Base-by-base conservation (phyloP, 2,113 vertebrate genomes). In the Saimiri boliviensis region DNA sequence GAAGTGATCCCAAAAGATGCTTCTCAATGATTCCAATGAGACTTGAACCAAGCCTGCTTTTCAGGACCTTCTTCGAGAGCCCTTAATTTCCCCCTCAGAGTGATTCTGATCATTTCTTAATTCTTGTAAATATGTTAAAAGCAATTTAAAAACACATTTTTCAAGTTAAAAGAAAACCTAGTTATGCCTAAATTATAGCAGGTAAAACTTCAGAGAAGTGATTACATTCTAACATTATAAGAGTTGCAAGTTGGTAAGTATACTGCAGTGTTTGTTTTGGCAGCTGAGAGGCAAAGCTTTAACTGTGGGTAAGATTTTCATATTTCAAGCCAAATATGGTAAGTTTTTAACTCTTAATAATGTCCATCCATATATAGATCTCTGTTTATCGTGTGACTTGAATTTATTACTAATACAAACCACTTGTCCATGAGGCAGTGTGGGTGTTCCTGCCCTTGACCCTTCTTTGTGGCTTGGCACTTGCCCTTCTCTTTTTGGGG, bases 281-380 rank as follows among this genome's bases (percentile, higher is more conserved):
- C 97, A 97, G 81, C 71, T 66, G 42, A 82, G 66, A 73, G 52
- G 91, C 79, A 95, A 60, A 91, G 54, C 47, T 95, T 94, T 73
- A 79, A 82, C 91, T 93, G 40, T 79, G 82, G 58, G 52, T 68
- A 79, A 37, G n/a, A 89, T 94, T 96, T 96, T 93, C 58, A 82
- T 86, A 73, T 79, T 86, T 94, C 45, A 83, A 94, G 68, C 95
- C 97, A 97, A 97, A 98, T 98, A 97, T 97, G 95, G 96, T 96
- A 89, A 93, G 25, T 37, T 96, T 92, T 94, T 86, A 89, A 94
- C 49, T 92, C 81, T 90, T 91, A 90, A 76, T 63, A 83, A 52
- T 27, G 27, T 74, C 86, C 85, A 60, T 73, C 95, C 94, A 91
- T 97, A 94, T 89, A 91, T 93, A 97, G 92, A 79, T 80, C 94